Conservation (phyloP, 37 sponge, comb jelly and placozoan species). For the Theonella swinhoei region DNA sequence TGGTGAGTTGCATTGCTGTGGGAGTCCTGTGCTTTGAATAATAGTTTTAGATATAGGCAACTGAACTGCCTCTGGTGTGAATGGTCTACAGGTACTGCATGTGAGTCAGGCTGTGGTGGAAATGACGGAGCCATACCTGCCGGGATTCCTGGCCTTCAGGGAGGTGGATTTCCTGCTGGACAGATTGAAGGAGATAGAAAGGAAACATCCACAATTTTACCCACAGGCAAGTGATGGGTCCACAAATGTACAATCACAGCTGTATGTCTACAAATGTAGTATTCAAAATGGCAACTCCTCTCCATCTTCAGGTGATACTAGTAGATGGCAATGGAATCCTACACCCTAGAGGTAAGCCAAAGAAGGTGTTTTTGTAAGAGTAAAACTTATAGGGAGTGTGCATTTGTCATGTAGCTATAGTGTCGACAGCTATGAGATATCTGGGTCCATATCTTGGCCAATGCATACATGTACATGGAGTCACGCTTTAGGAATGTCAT, state of each 20-base stretch:
- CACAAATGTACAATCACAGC: no score
- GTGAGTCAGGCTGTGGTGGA: constrained; percentile 40
- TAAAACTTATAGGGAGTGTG: neutral
- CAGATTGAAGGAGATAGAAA: constrained; percentile 52
- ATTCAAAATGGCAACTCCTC: no score
- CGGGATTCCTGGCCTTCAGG: constrained; percentile 96
- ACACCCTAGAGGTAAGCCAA: constrained; percentile 82
- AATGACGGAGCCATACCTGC: constrained; percentile 91
- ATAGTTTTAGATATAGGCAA: no score
- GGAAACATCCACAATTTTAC: constrained; percentile 36
- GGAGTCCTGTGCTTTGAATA: no score
- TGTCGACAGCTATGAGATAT: no score
- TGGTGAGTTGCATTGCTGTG: no score
- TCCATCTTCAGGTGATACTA: constrained; percentile 68
- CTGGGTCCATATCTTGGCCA: no score
- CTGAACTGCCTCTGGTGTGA: no score
- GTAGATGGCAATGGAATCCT: constrained; percentile 99
- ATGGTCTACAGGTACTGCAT: constrained; percentile 67
- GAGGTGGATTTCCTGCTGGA: constrained; percentile 79
- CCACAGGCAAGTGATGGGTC: constrained; percentile 66
- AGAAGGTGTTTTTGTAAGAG: no score
- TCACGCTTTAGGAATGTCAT: no score
- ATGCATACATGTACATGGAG: no score
- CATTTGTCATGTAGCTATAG: neutral
- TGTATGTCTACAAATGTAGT: no score